Evolutionary conservation across 2,888 invertebrate genomes (phyloP), one percentile per base, ranked within the genome.

Genomic region (Latheticus oryzae): DNA sequence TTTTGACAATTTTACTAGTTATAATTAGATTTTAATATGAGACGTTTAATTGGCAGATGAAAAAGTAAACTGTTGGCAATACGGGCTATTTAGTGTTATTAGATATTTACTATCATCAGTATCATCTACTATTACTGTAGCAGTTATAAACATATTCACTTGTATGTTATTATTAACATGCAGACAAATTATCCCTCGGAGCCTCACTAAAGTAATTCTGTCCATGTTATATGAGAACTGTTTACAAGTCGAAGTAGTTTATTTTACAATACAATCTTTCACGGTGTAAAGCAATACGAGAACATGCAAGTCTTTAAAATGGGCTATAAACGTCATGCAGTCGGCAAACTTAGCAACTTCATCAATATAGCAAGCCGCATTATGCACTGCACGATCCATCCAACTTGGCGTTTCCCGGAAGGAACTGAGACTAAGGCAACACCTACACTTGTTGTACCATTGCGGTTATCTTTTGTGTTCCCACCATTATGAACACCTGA

Each of bases 381-480:
- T 58, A 58, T 58, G 58, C 58, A 15, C 17, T 19, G 52, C 58
- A 58, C 58, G 58, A 43, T 58, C 52, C 17, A 43, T 53, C 32
- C 16, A 40, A 40, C 33, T 33, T 33, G 51, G 30, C 52, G 45
- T 58, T 58, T 58, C 58, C 58, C 58, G 58, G 58, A 58, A 58
- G 58, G 45, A 53, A 58, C 37, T 42, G 16, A 30, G n/a, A 42
- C 47, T 21, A 42, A 21, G 33, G 33, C 42, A 43, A 51, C 56
- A 56, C 56, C 42, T 42, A 40, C 50, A 40, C 40, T 48, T 51
- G 48, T 50, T 30, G 40, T 32, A 13, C 33, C 33, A 12, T n/a
- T 19, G 47, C 9, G 28, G 28, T 7, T 30, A 17, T n/a, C 50
- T 28, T 16, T 11, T 37, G 38, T 38, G 24, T 7, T 17, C 19